Conservation (phyloP, 2,888 invertebrate species). For the Drosophila suboccidentalis region DNA sequence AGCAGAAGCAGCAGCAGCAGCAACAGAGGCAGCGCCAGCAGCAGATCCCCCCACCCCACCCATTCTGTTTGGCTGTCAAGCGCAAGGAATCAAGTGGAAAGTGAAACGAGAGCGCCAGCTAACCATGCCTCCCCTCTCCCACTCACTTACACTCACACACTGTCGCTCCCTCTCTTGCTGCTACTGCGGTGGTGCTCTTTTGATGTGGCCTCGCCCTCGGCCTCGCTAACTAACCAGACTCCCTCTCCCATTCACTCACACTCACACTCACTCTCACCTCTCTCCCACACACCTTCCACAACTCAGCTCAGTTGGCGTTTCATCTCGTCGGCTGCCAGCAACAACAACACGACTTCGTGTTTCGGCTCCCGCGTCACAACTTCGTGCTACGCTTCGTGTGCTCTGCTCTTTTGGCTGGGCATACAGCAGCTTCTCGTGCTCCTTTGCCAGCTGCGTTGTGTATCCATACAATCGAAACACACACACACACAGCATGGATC, state of each 20-base stretch:
- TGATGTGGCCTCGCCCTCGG: conserved; percentile 76
- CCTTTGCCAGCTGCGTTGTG: conserved; percentile 49
- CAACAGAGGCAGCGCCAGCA: conserved; percentile 19
- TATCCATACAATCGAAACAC: conserved; percentile 29
- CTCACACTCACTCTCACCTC: conserved; percentile 5
- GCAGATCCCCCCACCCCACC: conserved; percentile 22
- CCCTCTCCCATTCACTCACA: conserved; percentile 4
- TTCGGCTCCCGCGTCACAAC: conserved; percentile 4
- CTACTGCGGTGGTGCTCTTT: conserved; percentile 66
- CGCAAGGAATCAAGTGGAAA: conserved; percentile 82
- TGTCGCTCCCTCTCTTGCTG: not conserved
- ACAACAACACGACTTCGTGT: not conserved
- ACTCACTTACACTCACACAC: not conserved
- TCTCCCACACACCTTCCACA: not conserved
- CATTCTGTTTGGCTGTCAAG: conserved; percentile 69
- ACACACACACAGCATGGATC: conserved; percentile 57
- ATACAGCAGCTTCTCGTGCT: conserved; percentile 67
- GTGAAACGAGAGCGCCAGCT: conserved; percentile 68
- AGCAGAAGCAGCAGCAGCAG: conserved; percentile 16
- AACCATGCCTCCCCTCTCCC: conserved; percentile 4
- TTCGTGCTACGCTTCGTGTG: conserved; percentile 27
- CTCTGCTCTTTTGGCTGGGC: conserved; percentile 73
- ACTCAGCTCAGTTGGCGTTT: no score
- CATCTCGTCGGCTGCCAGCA: no score
- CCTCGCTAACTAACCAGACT: conserved; percentile 33